Conservation (phyloP, 2,888 invertebrate genomes). For the Agrotis puta region DNA sequence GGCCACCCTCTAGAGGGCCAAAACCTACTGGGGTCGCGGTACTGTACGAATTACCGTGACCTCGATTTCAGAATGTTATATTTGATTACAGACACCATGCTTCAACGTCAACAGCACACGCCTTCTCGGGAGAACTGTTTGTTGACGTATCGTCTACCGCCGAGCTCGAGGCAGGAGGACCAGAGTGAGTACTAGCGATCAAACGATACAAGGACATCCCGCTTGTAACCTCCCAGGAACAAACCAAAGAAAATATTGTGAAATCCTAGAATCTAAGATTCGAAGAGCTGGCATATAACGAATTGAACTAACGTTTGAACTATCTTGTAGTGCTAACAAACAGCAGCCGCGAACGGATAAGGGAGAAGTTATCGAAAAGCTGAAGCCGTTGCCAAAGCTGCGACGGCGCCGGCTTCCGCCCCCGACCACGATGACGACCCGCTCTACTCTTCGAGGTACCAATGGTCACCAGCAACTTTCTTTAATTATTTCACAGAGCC, state of each 20-base stretch:
- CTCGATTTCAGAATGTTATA: background rate
- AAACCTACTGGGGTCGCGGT: too few relatives aligned
- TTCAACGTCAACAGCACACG: background rate
- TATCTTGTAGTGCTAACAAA: constrained; percentile 6
- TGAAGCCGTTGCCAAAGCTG: constrained; percentile 11
- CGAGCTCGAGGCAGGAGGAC: background rate
- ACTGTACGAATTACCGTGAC: too few relatives aligned
- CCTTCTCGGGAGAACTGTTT: background rate
- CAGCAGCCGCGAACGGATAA: background rate
- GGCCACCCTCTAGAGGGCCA: too few relatives aligned
- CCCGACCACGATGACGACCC: constrained; percentile 12
- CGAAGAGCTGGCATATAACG: constrained; percentile 12
- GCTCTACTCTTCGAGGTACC: constrained; percentile 14
- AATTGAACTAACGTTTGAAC: constrained; percentile 30
- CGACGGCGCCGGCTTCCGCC: background rate
- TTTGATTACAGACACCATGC: constrained; percentile 9
- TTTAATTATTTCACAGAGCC: background rate
- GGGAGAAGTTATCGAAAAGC: background rate
- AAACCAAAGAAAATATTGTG: background rate
- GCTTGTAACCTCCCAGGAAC: background rate
- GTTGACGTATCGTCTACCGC: background rate
- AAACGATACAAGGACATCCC: background rate
- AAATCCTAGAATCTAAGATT: background rate
- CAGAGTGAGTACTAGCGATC: constrained; percentile 12
- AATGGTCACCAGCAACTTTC: background rate